phyloP scores from a whole-genome alignment of 2,113 vertebrate genomes.

The Tragelaphus scriptus region DNA sequence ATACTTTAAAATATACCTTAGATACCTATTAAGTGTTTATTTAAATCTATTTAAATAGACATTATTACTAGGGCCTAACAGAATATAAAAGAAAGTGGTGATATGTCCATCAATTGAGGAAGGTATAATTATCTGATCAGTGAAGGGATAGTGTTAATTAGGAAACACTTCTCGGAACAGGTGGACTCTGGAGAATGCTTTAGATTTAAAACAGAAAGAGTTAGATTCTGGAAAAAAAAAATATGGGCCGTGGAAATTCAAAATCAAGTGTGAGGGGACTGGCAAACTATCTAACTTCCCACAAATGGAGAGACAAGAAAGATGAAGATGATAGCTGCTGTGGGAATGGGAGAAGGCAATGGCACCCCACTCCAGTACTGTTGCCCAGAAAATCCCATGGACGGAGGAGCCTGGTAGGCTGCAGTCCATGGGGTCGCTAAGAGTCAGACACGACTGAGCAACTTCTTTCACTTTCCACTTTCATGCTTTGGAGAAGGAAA shows the following conservation, averaged over 20 bases:
- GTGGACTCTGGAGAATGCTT: not conserved
- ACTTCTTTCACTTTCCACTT: no score
- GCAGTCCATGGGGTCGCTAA: no score
- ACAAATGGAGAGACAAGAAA: not conserved
- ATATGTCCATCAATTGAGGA: not conserved
- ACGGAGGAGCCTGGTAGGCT: no score
- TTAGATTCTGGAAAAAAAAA: not conserved
- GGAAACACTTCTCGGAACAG: not conserved
- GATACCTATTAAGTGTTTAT: not conserved
- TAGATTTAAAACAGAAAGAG: not conserved
- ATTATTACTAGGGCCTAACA: not conserved
- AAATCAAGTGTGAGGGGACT: not conserved
- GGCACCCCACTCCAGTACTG: no score
- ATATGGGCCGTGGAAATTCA: not conserved
- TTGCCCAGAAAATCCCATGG: no score
- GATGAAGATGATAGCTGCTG: not conserved
- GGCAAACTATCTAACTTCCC: not conserved
- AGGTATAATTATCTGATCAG: not conserved
- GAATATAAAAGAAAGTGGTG: conserved; percentile 15
- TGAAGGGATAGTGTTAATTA: not conserved
- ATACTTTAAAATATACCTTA: conserved; percentile 25
- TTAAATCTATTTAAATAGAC: conserved; percentile 31
- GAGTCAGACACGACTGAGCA: no score
- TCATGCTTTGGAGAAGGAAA: no score
- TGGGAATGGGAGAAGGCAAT: no score